phyloP scores from a whole-genome alignment of 2,113 vertebrate genomes.

The Spheniscus mendiculus region DNA sequence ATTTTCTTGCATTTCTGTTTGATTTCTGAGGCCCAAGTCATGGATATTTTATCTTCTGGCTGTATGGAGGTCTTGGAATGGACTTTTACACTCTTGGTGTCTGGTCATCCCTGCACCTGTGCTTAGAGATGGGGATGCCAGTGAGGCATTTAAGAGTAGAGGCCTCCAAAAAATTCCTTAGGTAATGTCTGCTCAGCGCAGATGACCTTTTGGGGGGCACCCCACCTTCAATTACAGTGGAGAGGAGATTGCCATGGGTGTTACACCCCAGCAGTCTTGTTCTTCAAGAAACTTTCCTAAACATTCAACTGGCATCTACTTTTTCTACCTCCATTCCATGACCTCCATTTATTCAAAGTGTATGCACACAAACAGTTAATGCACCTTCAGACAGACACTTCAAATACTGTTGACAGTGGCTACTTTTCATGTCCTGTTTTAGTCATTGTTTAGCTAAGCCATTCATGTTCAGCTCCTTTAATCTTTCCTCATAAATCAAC shows the following conservation, averaged over 20 bases:
- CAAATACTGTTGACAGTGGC: constrained; percentile 31
- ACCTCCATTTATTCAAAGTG: neutral
- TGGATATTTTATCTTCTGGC: neutral
- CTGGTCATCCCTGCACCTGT: neutral
- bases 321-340: neutral
- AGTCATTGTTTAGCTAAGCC: constrained; percentile 47
- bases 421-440: constrained; percentile 21
- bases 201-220: neutral
- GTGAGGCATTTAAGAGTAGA: neutral
- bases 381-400: constrained; percentile 10
- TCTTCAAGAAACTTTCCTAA: neutral
- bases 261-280: neutral
- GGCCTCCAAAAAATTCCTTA: neutral
- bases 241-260: neutral
- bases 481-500: constrained; percentile 66
- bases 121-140: neutral
- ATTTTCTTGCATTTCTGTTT: neutral
- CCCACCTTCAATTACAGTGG: neutral
- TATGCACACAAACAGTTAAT: neutral
- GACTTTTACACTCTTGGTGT: neutral
- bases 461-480: constrained; percentile 58
- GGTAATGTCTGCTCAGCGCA: neutral
- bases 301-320: neutral
- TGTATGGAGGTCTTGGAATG: neutral
- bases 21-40: neutral